phyloP scores from a whole-genome alignment of 2,888 invertebrate genomes.

The Icerya purchasi region DNA sequence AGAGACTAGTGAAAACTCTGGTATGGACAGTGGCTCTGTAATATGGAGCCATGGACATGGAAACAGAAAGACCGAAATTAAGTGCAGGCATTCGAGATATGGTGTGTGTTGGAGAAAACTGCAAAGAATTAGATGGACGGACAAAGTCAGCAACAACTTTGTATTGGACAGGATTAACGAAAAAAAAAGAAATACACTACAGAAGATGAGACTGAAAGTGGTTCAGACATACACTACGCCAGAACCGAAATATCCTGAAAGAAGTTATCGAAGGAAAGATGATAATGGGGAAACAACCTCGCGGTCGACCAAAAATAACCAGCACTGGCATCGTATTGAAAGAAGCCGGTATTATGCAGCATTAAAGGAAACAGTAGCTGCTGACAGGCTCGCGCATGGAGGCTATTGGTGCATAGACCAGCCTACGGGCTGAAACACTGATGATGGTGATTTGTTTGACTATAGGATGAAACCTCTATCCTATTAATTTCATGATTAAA shows the following conservation, averaged over 20 bases:
- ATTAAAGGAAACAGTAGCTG: not conserved
- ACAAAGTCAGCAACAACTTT: not conserved
- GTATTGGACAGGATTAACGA: not conserved
- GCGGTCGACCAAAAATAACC: not conserved
- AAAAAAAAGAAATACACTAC: not conserved
- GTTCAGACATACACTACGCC: not conserved
- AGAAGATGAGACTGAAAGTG: not conserved
- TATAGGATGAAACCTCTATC: no score
- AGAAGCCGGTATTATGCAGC: not conserved
- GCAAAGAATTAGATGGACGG: not conserved
- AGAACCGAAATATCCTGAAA: not conserved
- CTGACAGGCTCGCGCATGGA: not conserved
- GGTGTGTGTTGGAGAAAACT: not conserved
- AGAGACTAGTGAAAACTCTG: not conserved
- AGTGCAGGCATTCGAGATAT: not conserved
- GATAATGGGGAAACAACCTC: no score
- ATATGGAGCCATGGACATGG: not conserved
- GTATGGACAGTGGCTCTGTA: not conserved
- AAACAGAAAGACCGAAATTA: not conserved
- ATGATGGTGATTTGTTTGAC: no score
- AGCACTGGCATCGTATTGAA: not conserved
- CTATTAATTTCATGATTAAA: no score
- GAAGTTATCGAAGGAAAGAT: not conserved
- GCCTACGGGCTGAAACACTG: not conserved
- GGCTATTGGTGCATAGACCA: not conserved